These are phyloP conservation scores for Megaceryle torquata DNA, from an alignment of 2,113 vertebrate genomes.

Conservation along the genomic window DNA sequence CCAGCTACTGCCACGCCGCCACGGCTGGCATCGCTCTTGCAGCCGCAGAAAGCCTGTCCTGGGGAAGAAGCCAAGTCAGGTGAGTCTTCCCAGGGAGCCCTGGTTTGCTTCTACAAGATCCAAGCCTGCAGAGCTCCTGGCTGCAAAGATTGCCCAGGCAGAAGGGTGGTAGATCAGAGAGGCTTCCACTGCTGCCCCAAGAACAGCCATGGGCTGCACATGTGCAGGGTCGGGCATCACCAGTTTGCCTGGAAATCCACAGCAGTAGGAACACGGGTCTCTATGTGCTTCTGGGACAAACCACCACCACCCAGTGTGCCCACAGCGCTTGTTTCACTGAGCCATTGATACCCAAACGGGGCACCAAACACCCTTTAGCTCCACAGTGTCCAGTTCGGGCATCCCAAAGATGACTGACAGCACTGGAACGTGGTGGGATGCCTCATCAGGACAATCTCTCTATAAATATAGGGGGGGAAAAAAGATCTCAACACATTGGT, in stretches of 20 bases:
- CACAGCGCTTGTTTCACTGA: neutral
- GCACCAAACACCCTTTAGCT: neutral
- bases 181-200: too few species aligned
- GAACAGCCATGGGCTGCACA: neutral
- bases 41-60: neutral
- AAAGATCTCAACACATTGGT: neutral
- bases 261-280: neutral
- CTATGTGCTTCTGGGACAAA: neutral
- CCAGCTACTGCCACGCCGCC: neutral
- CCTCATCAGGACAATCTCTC: neutral
- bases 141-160: accelerated
- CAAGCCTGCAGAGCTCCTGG: neutral
- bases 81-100: neutral
- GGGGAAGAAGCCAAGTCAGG: neutral
- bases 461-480: neutral
- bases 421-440: neutral
- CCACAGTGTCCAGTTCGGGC: neutral
- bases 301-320: neutral
- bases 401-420: neutral
- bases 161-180: accelerated
- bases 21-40: neutral
- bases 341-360: neutral
- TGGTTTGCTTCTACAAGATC: neutral
- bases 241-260: neutral
- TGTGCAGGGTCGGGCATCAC: accelerated